Evolutionary conservation across 1,140 invertebrate species (phyloP).

Genomic region (Tetramorium alpestre): DNA sequence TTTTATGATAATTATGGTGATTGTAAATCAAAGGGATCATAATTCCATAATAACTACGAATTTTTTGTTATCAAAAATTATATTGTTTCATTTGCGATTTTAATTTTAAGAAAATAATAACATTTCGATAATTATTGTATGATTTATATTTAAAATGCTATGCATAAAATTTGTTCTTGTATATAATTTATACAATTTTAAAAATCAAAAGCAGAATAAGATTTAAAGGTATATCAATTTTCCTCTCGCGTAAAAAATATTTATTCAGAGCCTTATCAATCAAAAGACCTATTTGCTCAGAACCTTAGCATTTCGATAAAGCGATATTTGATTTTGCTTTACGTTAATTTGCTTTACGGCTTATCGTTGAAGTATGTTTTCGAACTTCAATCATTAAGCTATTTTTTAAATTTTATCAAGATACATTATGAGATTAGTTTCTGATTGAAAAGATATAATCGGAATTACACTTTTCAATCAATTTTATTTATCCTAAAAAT

Average conservation of each 20-base stretch:
- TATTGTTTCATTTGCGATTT: not conserved
- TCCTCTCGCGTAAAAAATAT: not conserved
- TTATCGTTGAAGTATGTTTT: constrained; percentile 3
- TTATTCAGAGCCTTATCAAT: constrained; percentile 2
- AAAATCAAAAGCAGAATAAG: not conserved
- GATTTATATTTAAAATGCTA: not conserved
- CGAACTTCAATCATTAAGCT: not conserved
- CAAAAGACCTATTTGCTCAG: not conserved
- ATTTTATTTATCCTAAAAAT: constrained; percentile 7
- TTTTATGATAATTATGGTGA: not conserved
- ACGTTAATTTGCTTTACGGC: not conserved
- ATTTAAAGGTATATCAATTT: not conserved
- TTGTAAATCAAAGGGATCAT: not conserved
- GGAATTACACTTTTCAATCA: not conserved
- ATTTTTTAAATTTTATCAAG: constrained; percentile 3
- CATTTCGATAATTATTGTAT: not conserved
- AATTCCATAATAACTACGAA: not conserved
- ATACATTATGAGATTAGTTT: not conserved
- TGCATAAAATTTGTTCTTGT: not conserved
- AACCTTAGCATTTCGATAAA: constrained; percentile 1
- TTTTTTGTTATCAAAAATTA: not conserved
- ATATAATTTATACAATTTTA: not conserved
- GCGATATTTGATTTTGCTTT: not conserved
- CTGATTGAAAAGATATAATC: not conserved
- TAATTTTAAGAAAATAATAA: not conserved